Percentiles rank a stretch among this genome's conserved stretches.
These are phyloP conservation scores for Incurvaria masculella DNA, from an alignment of 2,888 invertebrate genomes.

Conservation along the genomic window DNA sequence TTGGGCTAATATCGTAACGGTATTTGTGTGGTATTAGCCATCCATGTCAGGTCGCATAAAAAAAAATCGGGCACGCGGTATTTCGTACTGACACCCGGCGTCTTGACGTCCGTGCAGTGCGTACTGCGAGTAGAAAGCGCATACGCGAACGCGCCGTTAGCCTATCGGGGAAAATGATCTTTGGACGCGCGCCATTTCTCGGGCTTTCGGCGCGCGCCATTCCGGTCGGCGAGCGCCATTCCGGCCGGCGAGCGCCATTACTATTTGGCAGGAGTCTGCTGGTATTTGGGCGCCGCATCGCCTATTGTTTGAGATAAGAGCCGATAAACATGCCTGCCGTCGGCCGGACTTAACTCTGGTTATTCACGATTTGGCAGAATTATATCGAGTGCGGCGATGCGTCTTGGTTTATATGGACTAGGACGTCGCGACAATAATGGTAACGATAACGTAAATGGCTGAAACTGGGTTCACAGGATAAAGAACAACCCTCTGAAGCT, in stretches of 20 bases:
- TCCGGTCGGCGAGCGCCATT: background rate
- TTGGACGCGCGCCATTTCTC: background rate
- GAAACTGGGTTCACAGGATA: too few species aligned
- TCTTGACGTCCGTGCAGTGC: too few species aligned
- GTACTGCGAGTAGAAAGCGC: background rate
- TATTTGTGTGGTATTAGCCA: too few species aligned
- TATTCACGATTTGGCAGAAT: background rate
- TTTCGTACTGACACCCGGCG: too few species aligned
- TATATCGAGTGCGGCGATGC: too few species aligned
- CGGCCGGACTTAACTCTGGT: background rate
- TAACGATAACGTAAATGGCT: too few species aligned
- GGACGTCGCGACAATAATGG: too few species aligned
- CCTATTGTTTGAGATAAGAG: background rate
- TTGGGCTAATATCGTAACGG: too few species aligned
- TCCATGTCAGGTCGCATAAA: too few species aligned
- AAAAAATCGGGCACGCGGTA: too few species aligned
- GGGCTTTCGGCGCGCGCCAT: background rate
- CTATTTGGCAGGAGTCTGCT: background rate
- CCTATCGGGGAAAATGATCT: background rate
- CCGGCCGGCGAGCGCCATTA: background rate
- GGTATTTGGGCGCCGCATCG: background rate
- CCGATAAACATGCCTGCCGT: background rate
- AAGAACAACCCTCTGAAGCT: too few species aligned
- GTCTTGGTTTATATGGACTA: too few species aligned
- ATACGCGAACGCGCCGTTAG: background rate